Base-by-base conservation (phyloP, 2,797 vertebrate genomes). In the Chelon auratus region DNA sequence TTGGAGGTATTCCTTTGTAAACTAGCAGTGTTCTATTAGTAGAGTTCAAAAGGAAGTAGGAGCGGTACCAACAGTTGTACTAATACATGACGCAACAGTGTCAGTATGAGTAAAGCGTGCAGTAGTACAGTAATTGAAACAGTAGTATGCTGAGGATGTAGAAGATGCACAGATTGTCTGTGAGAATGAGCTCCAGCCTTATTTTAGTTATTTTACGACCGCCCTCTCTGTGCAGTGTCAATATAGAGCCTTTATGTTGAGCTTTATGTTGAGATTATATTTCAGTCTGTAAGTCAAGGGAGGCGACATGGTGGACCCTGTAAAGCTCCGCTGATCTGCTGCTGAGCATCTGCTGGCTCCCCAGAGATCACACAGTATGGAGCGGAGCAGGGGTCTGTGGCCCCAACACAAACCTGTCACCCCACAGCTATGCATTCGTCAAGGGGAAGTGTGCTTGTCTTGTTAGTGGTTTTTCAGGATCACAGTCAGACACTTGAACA, bases 281-380 rank as follows among this genome's bases (percentile, higher is more conserved):
- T 89, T 82, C 55, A 53, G 83, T 66, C 42, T 9, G 15, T 12
- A 60, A 47, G 66, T 52, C 59, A 6, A 26, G 37, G 53, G 33
- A 70, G 79, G 75, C 40, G 85, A 84, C 81, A 69, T 0, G 5
- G 3, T 50, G 85, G 76, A 72, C 68, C 70, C 75, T 5, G 45
- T 9, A 75, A 89, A 90, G 75, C 89, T 81, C 48, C 48, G 5
- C 22, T 89, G 85, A 90, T 86, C 87, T 85, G 55, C 69, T 61
- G 63, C 61, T 22, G 62, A 64, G 68, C 75, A 77, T 75, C 50
- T 72, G 71, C 75, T 69, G 78, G 77, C 67, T 72, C 68, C 68
- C 57, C 40, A 2, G 13, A 62, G 75, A 67, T 81, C 67, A 62
- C 40, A 4, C 33, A 9, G 26, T 9, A 40, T 17, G 36, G 24